Percentiles rank a stretch among this genome's conserved stretches.
These are phyloP conservation scores for Trichomalopsis sarcophagae DNA, from an alignment of 1,140 invertebrate genomes.

Conservation along the genomic window DNA sequence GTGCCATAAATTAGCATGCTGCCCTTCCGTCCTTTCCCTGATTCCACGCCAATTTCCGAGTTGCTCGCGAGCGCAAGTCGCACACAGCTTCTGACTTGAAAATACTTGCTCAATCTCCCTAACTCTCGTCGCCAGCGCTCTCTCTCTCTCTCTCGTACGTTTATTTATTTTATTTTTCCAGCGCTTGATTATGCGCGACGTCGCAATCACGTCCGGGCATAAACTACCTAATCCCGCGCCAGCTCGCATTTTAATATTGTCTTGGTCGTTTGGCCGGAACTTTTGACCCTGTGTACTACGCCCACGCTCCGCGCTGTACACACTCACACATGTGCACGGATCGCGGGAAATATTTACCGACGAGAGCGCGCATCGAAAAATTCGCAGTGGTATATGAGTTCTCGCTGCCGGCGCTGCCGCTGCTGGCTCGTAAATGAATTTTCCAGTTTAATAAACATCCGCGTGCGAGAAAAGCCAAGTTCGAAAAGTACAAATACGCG, in stretches of 20 bases:
- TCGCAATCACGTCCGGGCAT: conserved; percentile 43
- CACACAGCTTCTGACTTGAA: conserved; percentile 37
- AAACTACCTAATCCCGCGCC: conserved; percentile 34
- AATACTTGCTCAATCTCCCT: conserved; percentile 48
- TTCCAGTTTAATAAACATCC: conserved; percentile 31
- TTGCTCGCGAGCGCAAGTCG: conserved; percentile 15
- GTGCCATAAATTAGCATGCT: conserved; percentile 75
- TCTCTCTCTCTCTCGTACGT: neutral
- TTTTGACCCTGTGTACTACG: neutral
- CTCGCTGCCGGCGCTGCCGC: neutral
- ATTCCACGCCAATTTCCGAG: conserved; percentile 61
- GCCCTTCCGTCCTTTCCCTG: conserved; percentile 62
- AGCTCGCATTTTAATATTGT: conserved; percentile 37
- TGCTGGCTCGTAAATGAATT: conserved; percentile 11
- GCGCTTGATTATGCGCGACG: conserved; percentile 47
- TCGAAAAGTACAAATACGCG: conserved; percentile 33
- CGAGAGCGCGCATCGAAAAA: conserved; percentile 8
- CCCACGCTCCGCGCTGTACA: neutral
- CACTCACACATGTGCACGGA: neutral
- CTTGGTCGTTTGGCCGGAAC: neutral
- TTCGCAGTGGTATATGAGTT: conserved; percentile 3
- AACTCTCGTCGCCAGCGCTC: neutral
- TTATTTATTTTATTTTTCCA: conserved; percentile 50
- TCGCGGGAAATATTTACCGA: conserved; percentile 6
- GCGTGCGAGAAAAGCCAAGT: conserved; percentile 20